These are phyloP conservation scores for Nomia melanderi DNA, from an alignment of 1,140 invertebrate species.

Conservation along the genomic window DNA sequence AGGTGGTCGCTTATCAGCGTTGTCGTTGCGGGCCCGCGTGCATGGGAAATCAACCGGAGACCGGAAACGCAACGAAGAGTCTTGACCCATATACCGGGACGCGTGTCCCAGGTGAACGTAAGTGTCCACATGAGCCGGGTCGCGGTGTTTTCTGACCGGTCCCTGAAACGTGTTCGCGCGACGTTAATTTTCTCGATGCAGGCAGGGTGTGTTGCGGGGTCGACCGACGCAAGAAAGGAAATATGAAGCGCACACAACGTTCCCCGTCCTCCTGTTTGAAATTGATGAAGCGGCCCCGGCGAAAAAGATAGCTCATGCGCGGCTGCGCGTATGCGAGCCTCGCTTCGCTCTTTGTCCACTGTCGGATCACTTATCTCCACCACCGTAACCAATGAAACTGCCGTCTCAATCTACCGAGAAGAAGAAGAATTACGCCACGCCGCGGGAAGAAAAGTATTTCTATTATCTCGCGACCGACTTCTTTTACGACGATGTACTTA, in stretches of 20 bases:
- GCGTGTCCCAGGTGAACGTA: constrained; percentile 36
- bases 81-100: constrained; percentile 35
- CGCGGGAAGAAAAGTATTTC: neutral
- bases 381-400: constrained; percentile 33
- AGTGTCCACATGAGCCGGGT: constrained; percentile 14
- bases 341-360: constrained; percentile 39
- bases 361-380: constrained; percentile 32
- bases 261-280: constrained; percentile 10
- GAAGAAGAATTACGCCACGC: constrained; percentile 35
- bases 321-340: too few relatives aligned
- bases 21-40: constrained; percentile 17
- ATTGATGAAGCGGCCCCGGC: constrained; percentile 43
- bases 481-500: neutral
- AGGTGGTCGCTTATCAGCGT: constrained; percentile 33
- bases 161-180: constrained; percentile 51
- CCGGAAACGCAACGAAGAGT: constrained; percentile 10
- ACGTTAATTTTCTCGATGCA: constrained; percentile 54
- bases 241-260: constrained; percentile 30
- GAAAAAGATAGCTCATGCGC: constrained; percentile 37
- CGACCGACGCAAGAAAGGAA: constrained; percentile 14
- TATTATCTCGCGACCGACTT: constrained; percentile 14
- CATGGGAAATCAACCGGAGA: constrained; percentile 33
- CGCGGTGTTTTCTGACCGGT: neutral
- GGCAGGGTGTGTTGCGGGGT: constrained; percentile 14
- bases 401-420: constrained; percentile 37